Evolutionary conservation across 2,113 vertebrate genomes (phyloP), one percentile per base, ranked within the genome.

Genomic region (Pan troglodytes): DNA sequence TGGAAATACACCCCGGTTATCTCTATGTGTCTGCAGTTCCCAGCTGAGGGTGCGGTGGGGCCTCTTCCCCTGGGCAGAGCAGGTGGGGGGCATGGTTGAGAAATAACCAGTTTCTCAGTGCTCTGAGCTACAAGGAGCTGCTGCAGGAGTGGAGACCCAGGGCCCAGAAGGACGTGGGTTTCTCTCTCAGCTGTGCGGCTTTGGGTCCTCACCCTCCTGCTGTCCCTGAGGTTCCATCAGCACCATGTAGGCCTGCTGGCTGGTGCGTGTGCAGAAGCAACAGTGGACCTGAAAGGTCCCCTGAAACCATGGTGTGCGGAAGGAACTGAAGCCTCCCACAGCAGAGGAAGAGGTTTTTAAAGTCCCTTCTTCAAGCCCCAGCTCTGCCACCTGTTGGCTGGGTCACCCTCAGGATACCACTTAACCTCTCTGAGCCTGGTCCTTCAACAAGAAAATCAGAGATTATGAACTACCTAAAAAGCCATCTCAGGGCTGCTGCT

Each of bases 1-100:
- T 82, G 83, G 88, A 87, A 93, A 97, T 84, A 93, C 27, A 93
- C 59, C 45, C 81, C 38, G 0, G 57, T 97, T 90, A 73, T 94
- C 94, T 87, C 85, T 55, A 2, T 40, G 20, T 86, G 8, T 32
- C 25, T 50, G 14, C 12, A 70, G 72, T 92, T 88, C 92, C 90
- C 83, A 64, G 61, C 13, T 1, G 20, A 12, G 27, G 52, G 14
- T 9, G 8, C 43, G 38, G 67, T 8, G 70, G 48, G 59, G 45
- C 59, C 55, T 57, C 68, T 64, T 67, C 38, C 8, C 18, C 0
- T 57, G 9, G 32, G 16, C 0, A 1, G 18, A 67, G 10, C 13
- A 14, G 38, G 9, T 1, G 5, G 78, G 43, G 50, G 18, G 5
- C 7, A 0, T 1, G 5, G 35, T 17, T 23, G 11, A 32, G 40